phyloP scores from a whole-genome alignment of 1,140 invertebrate species.

The Drosophila sturtevanti region DNA sequence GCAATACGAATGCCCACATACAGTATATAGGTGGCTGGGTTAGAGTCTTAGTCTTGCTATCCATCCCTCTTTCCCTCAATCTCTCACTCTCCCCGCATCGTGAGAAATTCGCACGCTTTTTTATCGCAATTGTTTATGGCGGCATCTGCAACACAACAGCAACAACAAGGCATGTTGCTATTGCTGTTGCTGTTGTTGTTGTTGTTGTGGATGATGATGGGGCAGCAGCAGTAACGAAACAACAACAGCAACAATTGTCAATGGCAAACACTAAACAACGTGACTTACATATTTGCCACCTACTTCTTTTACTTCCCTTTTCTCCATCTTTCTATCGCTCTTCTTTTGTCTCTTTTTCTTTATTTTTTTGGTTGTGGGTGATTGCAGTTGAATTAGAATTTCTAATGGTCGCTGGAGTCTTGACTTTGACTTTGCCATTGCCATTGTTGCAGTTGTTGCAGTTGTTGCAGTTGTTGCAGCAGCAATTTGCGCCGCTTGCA shows the following conservation, averaged over 20 bases:
- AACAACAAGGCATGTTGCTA: conserved; percentile 31
- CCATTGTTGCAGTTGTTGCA: no score
- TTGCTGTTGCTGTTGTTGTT: conserved; percentile 26
- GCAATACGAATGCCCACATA: conserved; percentile 32
- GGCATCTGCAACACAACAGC: conserved; percentile 66
- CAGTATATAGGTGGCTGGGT: conserved; percentile 57
- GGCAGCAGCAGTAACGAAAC: conserved; percentile 30
- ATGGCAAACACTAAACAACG: conserved; percentile 77
- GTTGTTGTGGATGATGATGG: conserved; percentile 29
- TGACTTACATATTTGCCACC: conserved; percentile 81
- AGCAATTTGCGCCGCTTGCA: conserved; percentile 73
- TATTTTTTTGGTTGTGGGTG: conserved; percentile 58
- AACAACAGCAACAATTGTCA: conserved; percentile 55
- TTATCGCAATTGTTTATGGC: conserved; percentile 81
- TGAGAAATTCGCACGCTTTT: conserved; percentile 80
- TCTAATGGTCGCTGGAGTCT: conserved; percentile 69
- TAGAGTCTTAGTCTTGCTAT: conserved; percentile 13
- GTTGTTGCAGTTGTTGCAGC: conserved; percentile 56
- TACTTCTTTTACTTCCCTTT: conserved; percentile 52
- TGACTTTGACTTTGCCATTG: conserved; percentile 32
- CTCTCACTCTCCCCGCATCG: conserved; percentile 36
- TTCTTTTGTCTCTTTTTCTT: conserved; percentile 9
- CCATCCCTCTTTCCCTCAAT: background rate
- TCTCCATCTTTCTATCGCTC: background rate
- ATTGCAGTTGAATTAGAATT: conserved; percentile 72